Evolutionary conservation across 2,113 vertebrate genomes (phyloP), one percentile per base, ranked within the genome.

Genomic region (Dipodomys merriami): DNA sequence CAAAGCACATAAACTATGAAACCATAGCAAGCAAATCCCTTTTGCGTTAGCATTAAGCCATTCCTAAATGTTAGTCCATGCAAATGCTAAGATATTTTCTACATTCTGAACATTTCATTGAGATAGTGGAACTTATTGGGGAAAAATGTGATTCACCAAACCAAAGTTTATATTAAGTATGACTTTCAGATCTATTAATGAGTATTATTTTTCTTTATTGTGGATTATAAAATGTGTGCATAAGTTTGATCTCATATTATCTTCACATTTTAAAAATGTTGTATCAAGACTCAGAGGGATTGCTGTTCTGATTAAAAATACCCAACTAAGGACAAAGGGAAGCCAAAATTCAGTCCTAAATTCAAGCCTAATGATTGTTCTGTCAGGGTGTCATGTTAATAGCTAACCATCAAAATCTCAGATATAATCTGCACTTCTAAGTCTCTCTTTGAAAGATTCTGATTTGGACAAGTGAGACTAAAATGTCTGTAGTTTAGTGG

Each of bases 181-280:
- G 53, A 74, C 35, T 69, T 83, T 74, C 39, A 84, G 13, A 22
- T 81, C 46, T 44, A 67, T 29, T 86, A 89, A 68, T n/a, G 57
- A 2, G 6, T 27, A 23, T 39, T 8, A 62, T 46, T 81, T 84
- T 6, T 76, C 29, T 33, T 76, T n/a, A 72, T 46, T 67, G 30
- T n/a, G 71, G 13, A 22, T 46, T 62, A 15, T 30, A 67, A 96
- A 93, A 19, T 65, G 29, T 29, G 79, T 86, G 87, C 39, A 19
- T 35, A 94, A 73, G 68, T 72, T 30, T 91, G 25, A 73, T 69
- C 10, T 79, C 35, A 5, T 29, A 2, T 44, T 33, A 80, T 68
- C 69, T 72, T 89, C 72, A 30, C 2, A 64, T 86, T 88, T 93
- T 77, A 74, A 1, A 57, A 92, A 64, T 18, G 19, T 23, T 81